These are phyloP conservation scores for Leptura quadrifasciata DNA, from an alignment of 2,888 invertebrate species.

Conservation along the genomic window DNA sequence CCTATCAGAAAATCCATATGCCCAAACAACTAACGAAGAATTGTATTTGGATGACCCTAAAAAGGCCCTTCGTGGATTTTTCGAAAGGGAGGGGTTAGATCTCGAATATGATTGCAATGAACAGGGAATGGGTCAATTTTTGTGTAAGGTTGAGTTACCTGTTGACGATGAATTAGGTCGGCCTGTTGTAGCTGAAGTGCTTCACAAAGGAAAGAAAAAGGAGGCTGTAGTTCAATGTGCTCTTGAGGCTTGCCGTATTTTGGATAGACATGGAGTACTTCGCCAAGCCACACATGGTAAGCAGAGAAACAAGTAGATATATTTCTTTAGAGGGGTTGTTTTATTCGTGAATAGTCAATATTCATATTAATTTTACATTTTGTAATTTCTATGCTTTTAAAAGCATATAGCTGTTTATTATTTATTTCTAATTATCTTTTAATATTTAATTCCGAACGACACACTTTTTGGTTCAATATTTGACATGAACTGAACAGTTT, in stretches of 20 bases:
- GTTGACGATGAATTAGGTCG: slow-evolving; percentile 86
- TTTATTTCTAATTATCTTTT: too few species aligned
- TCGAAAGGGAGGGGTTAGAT: slow-evolving; percentile 92
- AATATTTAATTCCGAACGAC: too few species aligned
- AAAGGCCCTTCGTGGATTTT: slow-evolving; percentile 94
- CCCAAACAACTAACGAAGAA: slow-evolving; percentile 88
- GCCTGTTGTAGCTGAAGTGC: slow-evolving; percentile 88
- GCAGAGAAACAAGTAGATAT: background rate
- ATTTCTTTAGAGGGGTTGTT: too few species aligned
- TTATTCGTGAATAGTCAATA: too few species aligned
- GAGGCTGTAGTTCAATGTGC: slow-evolving; percentile 96
- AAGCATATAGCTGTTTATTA: too few species aligned
- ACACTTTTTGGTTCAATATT: too few species aligned
- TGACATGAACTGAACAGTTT: too few species aligned
- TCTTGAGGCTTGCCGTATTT: slow-evolving; percentile 92
- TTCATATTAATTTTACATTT: too few species aligned
- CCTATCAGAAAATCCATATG: slow-evolving; percentile 88
- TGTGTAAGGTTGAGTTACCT: slow-evolving; percentile 89
- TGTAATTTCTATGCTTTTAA: too few species aligned
- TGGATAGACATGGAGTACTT: slow-evolving; percentile 91
- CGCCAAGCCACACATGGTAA: slow-evolving; percentile 90
- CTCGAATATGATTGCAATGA: slow-evolving; percentile 92
- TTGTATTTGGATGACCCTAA: slow-evolving; percentile 96
- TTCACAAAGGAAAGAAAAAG: slow-evolving; percentile 94
- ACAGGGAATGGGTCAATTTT: slow-evolving; percentile 88